These are phyloP conservation scores for Aplidium turbinatum DNA, from an alignment of 23 tunicate genomes.

Conservation along the genomic window DNA sequence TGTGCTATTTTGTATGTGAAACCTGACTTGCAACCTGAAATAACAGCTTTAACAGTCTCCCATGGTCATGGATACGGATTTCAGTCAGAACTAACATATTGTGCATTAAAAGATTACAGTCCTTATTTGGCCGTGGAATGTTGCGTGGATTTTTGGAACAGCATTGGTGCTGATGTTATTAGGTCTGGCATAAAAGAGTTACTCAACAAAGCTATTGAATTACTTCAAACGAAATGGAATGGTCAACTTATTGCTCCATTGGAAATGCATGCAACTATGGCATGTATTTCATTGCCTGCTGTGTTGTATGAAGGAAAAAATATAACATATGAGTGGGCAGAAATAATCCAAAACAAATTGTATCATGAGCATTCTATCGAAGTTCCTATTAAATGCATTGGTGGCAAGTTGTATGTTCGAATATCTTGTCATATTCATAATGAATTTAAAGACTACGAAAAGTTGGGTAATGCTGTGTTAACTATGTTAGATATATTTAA, in stretches of 20 bases:
- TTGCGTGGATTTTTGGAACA: constrained; percentile 69
- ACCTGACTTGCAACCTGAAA: constrained; percentile 43
- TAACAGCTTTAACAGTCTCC: constrained; percentile 63
- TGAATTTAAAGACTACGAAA: constrained; percentile 61
- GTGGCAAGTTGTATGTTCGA: constrained; percentile 54
- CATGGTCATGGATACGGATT: constrained; percentile 82
- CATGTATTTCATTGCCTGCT: constrained; percentile 76
- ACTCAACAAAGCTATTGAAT: constrained; percentile 38
- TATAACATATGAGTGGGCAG: constrained; percentile 57
- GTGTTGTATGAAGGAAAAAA: constrained; percentile 25
- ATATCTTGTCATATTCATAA: constrained; percentile 79
- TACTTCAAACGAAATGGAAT: constrained; percentile 50
- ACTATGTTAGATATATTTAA: constrained; percentile 11
- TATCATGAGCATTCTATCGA: constrained; percentile 67
- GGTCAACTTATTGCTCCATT: constrained; percentile 56
- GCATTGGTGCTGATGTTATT: constrained; percentile 57
- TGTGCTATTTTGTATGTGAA: constrained; percentile 80
- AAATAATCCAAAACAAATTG: constrained; percentile 66
- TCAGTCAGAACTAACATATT: constrained; percentile 75
- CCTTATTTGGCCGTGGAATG: constrained; percentile 50
- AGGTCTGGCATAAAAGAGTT: constrained; percentile 24
- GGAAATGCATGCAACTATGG: constrained; percentile 67
- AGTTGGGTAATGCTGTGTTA: constrained; percentile 52
- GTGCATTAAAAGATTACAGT: constrained; percentile 71
- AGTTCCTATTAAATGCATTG: constrained; percentile 75